phyloP scores from a whole-genome alignment of 2,797 vertebrate genomes.

The Leuciscus waleckii region DNA sequence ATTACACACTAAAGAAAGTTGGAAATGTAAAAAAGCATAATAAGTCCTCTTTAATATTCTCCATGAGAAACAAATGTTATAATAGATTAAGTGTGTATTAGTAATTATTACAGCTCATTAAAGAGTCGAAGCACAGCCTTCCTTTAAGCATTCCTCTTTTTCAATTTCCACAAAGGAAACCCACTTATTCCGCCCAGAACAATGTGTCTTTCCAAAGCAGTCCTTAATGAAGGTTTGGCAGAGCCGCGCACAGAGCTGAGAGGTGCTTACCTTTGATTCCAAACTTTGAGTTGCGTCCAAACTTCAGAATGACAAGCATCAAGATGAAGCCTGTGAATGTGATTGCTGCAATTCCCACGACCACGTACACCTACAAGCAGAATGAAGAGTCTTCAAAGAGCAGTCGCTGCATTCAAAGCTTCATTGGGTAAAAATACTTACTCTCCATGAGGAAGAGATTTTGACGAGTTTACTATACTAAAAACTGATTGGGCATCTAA shows the following conservation, averaged over 20 bases:
- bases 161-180: conserved; percentile 38
- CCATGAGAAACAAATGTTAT: conserved; percentile 36
- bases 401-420: conserved; percentile 31
- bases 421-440: background rate
- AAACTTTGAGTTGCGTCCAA: conserved; percentile 97
- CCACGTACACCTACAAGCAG: conserved; percentile 88
- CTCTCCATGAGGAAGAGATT: background rate
- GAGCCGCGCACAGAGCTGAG: conserved; percentile 16
- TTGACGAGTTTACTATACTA: background rate
- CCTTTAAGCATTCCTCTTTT: conserved; percentile 36
- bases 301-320: conserved; percentile 95
- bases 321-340: conserved; percentile 94
- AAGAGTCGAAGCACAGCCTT: conserved; percentile 52
- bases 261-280: conserved; percentile 97
- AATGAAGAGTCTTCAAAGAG: conserved; percentile 28
- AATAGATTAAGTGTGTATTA: conserved; percentile 49
- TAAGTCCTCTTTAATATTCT: conserved; percentile 8
- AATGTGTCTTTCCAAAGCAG: conserved; percentile 50
- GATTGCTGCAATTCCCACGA: conserved; percentile 93
- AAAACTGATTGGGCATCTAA: background rate
- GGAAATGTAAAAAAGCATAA: background rate
- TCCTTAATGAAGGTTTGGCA: conserved; percentile 54
- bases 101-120: conserved; percentile 57
- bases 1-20: background rate
- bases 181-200: conserved; percentile 47